Percentiles rank a stretch among this genome's conserved stretches.
Conservation (phyloP, 2,888 invertebrate genomes). For the Drosophila flavopinicola region DNA sequence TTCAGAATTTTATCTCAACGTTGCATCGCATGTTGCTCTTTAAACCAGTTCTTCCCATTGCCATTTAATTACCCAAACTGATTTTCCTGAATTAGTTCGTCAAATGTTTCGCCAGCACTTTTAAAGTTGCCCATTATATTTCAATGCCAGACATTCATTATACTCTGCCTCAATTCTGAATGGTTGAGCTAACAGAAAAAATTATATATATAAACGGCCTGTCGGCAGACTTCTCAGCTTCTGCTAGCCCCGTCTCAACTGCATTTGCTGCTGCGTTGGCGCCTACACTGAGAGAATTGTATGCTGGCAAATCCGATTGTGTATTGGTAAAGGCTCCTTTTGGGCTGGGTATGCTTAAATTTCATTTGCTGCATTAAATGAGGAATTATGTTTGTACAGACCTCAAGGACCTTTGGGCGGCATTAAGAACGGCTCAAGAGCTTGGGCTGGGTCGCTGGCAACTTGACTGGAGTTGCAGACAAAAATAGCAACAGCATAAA, state of each 20-base stretch:
- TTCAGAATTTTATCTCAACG: conserved; percentile 52
- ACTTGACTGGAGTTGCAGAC: conserved; percentile 29
- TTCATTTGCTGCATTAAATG: conserved; percentile 58
- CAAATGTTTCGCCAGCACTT: conserved; percentile 29
- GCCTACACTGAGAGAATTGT: conserved; percentile 54
- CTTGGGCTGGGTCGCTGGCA: conserved; percentile 7
- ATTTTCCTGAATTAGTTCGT: conserved; percentile 66
- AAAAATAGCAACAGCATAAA: conserved; percentile 39
- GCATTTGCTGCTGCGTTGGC: conserved; percentile 25
- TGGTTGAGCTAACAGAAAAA: conserved; percentile 55
- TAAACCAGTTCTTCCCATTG: conserved; percentile 54
- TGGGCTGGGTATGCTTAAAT: conserved; percentile 52
- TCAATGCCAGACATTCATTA: conserved; percentile 29
- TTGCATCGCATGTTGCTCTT: conserved; percentile 46
- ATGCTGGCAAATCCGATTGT: conserved; percentile 4
- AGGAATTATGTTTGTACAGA: conserved; percentile 51
- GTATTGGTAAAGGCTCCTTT: neutral
- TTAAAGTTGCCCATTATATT: conserved; percentile 17
- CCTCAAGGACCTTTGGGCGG: conserved; percentile 14
- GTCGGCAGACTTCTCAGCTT: conserved; percentile 3
- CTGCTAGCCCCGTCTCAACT: conserved; percentile 1
- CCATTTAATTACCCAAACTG: conserved; percentile 39
- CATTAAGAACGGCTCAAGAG: conserved; percentile 63
- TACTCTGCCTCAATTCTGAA: conserved; percentile 30
- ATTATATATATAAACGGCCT: conserved; percentile 10